Evolutionary conservation across 2,113 vertebrate species (phyloP), one percentile per base, ranked within the genome.

Genomic region (Bolborhynchus lineola): DNA sequence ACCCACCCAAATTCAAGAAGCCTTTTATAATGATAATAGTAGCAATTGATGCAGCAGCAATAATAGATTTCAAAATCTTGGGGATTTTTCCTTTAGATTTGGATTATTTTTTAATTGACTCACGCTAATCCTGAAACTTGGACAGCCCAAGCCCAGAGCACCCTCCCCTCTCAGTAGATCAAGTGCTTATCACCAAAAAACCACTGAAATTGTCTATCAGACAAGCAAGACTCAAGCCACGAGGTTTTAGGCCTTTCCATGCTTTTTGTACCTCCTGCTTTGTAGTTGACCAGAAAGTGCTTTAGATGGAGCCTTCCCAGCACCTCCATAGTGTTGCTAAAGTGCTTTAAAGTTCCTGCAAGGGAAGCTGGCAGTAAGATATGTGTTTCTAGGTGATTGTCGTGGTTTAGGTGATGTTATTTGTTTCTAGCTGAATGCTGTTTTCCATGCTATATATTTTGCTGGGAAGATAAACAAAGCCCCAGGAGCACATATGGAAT

Each of bases 171-270:
- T 77, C 39, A 11, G 8, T 4, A 35, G 28, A 33, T 23, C 3
- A 65, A 65, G 13, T 47, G 46, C 8, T 70, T 75, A 59, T 28
- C 35, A 19, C 25, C 20, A 26, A 4, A 11, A 47, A 39, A 10
- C 4, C 2, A 0, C 0, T 50, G 68, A 29, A 17, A 11, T 12
- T 28, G 10, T 49, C 21, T 72, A 28, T 10, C 44, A 37, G 28
- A 4, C 28, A 44, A 31, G 29, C 23, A 4, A 4, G 62, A 2
- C 49, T 50, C 1, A 2, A 67, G n/a, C 41, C 4, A 2, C 0
- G 0, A 19, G 37, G 7, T 29, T 53, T 60, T 14, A 72, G 35
- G 84, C 24, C 0, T 39, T 74, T 10, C 35, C 33, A 2, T 18
- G 10, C 33, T 64, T 65, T 53, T 47, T 1, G 2, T 35, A 8